phyloP scores from a whole-genome alignment of 2,797 vertebrate genomes.

The Anguilla megastoma region DNA sequence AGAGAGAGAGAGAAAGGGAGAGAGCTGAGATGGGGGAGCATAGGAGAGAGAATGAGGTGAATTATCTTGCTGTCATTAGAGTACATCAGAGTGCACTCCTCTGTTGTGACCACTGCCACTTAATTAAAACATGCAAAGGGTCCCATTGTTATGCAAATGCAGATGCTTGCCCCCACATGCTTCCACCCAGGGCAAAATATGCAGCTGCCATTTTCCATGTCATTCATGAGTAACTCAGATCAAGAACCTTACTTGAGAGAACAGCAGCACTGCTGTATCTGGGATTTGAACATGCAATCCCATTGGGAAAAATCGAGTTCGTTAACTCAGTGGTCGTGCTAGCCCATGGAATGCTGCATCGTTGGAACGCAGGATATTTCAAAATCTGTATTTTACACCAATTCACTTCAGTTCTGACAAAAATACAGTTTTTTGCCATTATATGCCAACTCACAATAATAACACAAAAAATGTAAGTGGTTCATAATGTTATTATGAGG shows the following conservation, averaged over 20 bases:
- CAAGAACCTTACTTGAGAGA: background rate
- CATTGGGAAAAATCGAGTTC: background rate
- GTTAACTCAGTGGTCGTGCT: background rate
- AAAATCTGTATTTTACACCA: too few relatives aligned
- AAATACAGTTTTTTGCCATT: too few relatives aligned
- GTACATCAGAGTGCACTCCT: background rate
- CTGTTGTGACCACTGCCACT: background rate
- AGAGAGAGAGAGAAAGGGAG: background rate
- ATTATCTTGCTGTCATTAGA: too few relatives aligned
- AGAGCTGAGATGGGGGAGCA: background rate
- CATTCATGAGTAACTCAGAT: background rate
- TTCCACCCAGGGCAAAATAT: background rate
- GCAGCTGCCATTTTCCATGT: background rate
- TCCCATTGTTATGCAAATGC: background rate
- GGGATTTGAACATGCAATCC: too few relatives aligned
- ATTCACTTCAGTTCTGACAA: too few relatives aligned
- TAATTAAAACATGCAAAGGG: background rate
- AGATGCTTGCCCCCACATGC: background rate
- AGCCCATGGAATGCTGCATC: too few relatives aligned
- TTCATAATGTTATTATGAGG: too few relatives aligned
- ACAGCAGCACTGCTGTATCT: background rate
- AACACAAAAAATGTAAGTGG: too few relatives aligned
- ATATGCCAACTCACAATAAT: too few relatives aligned
- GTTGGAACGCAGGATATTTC: too few relatives aligned
- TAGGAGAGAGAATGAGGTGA: too few relatives aligned